Evolutionary conservation across 1,140 invertebrate species (phyloP), one percentile per base, ranked within the genome.

Genomic region (Copidosoma floridanum): DNA sequence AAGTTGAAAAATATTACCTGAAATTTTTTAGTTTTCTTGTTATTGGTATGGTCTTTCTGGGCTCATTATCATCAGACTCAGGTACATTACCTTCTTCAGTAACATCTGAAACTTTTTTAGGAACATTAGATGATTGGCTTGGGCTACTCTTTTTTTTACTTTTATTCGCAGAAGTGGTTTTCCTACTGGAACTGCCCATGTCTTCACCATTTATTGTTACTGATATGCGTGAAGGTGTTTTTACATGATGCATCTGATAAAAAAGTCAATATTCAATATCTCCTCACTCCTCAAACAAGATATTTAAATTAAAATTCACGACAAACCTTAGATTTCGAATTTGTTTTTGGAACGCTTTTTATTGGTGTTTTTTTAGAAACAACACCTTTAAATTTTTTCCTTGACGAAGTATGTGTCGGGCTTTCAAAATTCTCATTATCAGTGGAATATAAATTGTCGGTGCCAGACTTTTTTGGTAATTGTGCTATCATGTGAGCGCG

Each of bases 401-500:
- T 48, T 16, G 23, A 35, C 1, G 23, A 10, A 41, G 23, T 5
- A 0, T n/a, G 16, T 35, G 32, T 7, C 18, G 12, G 1, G 24
- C 41, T 52, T 4, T 3, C 7, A 11, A 67, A 52, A 51, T 67
- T 51, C 1, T 57, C 55, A 60, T 63, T 60, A 7, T 53, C 53
- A 7, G 41, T 48, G 23, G 53, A 54, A 8, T 48, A 38, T n/a
- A n/a, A n/a, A n/a, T n/a, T n/a, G n/a, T n/a, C n/a, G n/a, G n/a
- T n/a, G 18, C 14, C 26, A 18, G 47, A 37, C n/a, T 63, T 57
- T 50, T 63, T 67, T 24, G 69, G 57, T 41, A 79, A 59, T 10
- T 71, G 65, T 7, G 73, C 66, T 20, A 83, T 64, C 71, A 82
- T 70, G 7, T 72, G 66, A 14, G 82, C 74, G 53, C 82, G 70